Evolutionary conservation across 2,797 vertebrate genomes (phyloP).

Genomic region (Anabacerthia variegaticeps): DNA sequence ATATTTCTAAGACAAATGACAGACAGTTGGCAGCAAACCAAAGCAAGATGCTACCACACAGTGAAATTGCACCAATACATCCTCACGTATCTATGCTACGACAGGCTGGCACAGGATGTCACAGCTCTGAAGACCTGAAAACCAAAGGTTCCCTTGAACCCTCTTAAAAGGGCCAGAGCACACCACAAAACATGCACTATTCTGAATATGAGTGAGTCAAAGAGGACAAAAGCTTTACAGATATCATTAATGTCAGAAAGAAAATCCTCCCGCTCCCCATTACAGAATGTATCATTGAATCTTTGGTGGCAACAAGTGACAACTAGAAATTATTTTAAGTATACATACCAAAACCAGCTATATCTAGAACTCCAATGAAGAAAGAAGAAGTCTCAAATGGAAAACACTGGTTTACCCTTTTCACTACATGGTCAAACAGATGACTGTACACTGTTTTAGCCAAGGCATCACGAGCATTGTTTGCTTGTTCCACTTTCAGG

Average conservation of each 20-base stretch:
- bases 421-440: conserved; percentile 96
- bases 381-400: conserved; percentile 90
- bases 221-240: not conserved
- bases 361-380: conserved; percentile 97
- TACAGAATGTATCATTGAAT: not conserved
- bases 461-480: conserved; percentile 92
- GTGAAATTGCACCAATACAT: not conserved
- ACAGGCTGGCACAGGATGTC: not conserved
- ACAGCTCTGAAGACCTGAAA: not conserved
- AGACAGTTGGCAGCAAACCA: not conserved
- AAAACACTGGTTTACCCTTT: conserved; percentile 95
- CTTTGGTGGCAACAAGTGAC: not conserved
- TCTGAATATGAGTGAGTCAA: not conserved
- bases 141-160: not conserved
- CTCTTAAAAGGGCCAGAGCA: not conserved
- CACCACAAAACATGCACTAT: not conserved
- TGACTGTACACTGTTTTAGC: conserved; percentile 95
- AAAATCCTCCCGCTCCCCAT: not conserved
- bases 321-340: not conserved
- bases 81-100: not conserved
- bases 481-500: conserved; percentile 96
- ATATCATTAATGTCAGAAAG: not conserved
- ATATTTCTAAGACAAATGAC: not conserved
- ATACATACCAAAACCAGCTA: conserved; percentile 92
- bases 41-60: not conserved